phyloP scores from a whole-genome alignment of 2,888 invertebrate genomes.

The Malachius bipustulatus region DNA sequence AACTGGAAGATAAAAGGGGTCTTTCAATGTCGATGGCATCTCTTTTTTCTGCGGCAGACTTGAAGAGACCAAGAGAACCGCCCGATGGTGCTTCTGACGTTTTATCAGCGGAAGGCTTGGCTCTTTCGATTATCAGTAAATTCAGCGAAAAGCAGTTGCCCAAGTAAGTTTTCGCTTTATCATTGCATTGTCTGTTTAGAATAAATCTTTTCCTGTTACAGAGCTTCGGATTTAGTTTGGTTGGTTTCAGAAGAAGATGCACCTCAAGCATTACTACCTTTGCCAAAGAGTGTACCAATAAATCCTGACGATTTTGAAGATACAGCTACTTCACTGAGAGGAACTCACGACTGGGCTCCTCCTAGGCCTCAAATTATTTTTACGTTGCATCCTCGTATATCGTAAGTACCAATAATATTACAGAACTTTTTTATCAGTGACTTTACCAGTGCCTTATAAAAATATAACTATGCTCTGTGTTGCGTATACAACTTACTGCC shows the following conservation, averaged over 20 bases:
- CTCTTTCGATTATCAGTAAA: slow-evolving; percentile 60
- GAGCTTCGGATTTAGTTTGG: slow-evolving; percentile 69
- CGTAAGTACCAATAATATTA: slow-evolving; percentile 43
- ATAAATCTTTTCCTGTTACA: slow-evolving; percentile 22
- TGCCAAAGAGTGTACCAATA: slow-evolving; percentile 59
- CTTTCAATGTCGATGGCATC: slow-evolving; percentile 51
- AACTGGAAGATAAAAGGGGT: slow-evolving; percentile 37
- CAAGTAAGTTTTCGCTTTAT: slow-evolving; percentile 25
- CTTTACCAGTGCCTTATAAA: too few species aligned
- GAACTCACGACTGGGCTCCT: slow-evolving; percentile 74
- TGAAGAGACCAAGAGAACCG: slow-evolving; percentile 35
- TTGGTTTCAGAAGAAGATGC: slow-evolving; percentile 66
- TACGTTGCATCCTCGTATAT: slow-evolving; percentile 55
- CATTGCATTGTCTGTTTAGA: not conserved
- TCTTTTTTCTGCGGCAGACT: slow-evolving; percentile 46
- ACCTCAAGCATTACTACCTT: slow-evolving; percentile 62
- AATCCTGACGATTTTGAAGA: slow-evolving; percentile 52
- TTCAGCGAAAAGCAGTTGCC: slow-evolving; percentile 68
- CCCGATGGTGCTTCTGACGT: slow-evolving; percentile 41
- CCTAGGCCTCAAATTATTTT: slow-evolving; percentile 75
- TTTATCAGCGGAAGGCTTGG: slow-evolving; percentile 67
- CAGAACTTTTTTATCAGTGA: not conserved
- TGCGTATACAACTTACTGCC: too few species aligned
- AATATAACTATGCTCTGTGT: too few species aligned
- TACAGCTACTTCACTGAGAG: slow-evolving; percentile 44